Evolutionary conservation across 1,140 invertebrate genomes (phyloP).

Genomic region (Dysdera silvatica): DNA sequence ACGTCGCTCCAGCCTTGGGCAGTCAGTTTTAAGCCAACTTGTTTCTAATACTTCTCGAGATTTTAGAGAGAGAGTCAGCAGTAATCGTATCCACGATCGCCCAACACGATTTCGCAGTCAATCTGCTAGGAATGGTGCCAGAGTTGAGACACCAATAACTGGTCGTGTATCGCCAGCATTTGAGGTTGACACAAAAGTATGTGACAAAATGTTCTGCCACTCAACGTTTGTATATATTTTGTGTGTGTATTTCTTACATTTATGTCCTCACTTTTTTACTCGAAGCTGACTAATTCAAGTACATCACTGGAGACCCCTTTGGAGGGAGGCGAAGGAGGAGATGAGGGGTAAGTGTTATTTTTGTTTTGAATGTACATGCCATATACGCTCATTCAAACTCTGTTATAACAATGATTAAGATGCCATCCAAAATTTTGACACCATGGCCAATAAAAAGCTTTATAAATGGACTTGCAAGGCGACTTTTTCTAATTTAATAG

Average conservation of each 20-base stretch:
- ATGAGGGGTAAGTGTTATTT: too few species aligned
- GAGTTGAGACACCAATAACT: constrained; percentile 35
- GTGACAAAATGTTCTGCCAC: neutral
- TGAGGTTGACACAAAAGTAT: constrained; percentile 43
- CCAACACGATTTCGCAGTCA: constrained; percentile 67
- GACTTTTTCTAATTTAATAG: too few species aligned
- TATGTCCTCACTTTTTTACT: neutral
- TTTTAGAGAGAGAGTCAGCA: constrained; percentile 75
- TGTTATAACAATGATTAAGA: too few species aligned
- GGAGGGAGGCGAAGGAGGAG: neutral
- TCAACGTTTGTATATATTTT: too few species aligned
- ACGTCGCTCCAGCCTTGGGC: constrained; percentile 27
- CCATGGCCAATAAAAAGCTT: too few species aligned
- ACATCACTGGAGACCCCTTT: neutral
- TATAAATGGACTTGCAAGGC: too few species aligned
- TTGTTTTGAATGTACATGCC: too few species aligned
- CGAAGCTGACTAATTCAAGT: neutral
- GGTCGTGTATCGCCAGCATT: constrained; percentile 55
- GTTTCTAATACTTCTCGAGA: neutral
- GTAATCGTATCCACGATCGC: constrained; percentile 71
- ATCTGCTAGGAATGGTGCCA: constrained; percentile 55
- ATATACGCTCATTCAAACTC: too few species aligned
- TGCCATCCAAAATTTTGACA: too few species aligned
- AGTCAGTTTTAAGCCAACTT: neutral
- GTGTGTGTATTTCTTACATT: neutral